Percentiles rank a stretch among this genome's conserved stretches.
Evolutionary conservation across 2,888 invertebrate genomes (phyloP).

Genomic region (Ennomos erosarius): DNA sequence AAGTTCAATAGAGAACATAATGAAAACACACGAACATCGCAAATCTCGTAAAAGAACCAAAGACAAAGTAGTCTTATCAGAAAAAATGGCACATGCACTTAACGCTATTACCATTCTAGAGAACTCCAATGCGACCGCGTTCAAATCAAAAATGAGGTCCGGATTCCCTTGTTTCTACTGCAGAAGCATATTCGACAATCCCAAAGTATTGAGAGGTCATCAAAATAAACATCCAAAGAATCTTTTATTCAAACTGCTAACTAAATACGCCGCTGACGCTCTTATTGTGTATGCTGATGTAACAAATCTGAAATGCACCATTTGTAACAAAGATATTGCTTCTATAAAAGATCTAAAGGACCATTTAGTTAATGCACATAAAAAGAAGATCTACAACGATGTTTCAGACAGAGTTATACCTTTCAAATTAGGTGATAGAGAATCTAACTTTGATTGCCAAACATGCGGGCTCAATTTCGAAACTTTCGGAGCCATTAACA

Average conservation of each 20-base stretch:
- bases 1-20: constrained; percentile 3
- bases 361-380: constrained; percentile 62
- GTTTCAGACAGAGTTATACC: constrained; percentile 68
- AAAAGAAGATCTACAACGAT: constrained; percentile 59
- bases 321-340: constrained; percentile 52
- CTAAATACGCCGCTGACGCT: constrained; percentile 61
- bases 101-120: constrained; percentile 61
- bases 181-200: constrained; percentile 56
- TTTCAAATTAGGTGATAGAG: constrained; percentile 57
- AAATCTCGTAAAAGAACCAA: constrained; percentile 18
- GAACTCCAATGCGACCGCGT: constrained; percentile 65
- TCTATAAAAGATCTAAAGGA: constrained; percentile 62
- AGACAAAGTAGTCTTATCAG: constrained; percentile 47
- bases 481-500: constrained; percentile 71
- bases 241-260: constrained; percentile 46
- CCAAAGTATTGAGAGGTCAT: constrained; percentile 52
- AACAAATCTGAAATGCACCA: constrained; percentile 59
- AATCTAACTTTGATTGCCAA: constrained; percentile 60
- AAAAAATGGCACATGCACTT: constrained; percentile 62
- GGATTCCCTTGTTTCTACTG: constrained; percentile 76
- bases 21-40: not conserved
- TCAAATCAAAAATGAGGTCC: constrained; percentile 61
- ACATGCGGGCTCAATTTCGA: constrained; percentile 67
- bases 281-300: constrained; percentile 71
- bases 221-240: constrained; percentile 55